Conservation (phyloP, 23 tunicate genomes). For the Clavelina lepadiformis region DNA sequence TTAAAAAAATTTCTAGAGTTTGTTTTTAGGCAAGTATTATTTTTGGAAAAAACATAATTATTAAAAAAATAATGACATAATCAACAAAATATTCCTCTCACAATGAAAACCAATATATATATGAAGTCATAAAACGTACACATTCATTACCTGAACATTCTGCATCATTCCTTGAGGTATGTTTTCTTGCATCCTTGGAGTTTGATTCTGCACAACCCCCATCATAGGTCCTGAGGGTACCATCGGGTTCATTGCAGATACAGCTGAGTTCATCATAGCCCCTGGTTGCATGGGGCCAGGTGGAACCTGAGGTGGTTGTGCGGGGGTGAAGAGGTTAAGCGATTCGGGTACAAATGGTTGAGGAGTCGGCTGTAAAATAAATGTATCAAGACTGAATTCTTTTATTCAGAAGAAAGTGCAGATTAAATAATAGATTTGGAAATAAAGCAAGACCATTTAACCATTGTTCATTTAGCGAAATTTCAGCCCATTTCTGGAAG, state of each 20-base stretch:
- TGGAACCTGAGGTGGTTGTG: slow-evolving; percentile 33
- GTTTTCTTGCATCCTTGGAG: neutral
- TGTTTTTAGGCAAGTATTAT: too few relatives aligned
- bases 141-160: slow-evolving; percentile 27
- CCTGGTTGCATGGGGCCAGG: slow-evolving; percentile 36
- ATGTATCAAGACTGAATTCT: neutral
- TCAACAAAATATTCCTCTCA: too few relatives aligned
- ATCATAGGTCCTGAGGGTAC: slow-evolving; percentile 11
- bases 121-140: too few relatives aligned
- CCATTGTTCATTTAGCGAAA: too few relatives aligned
- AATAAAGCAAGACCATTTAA: too few relatives aligned
- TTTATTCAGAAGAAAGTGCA: too few relatives aligned
- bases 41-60: too few relatives aligned
- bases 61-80: too few relatives aligned
- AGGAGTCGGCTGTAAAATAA: slow-evolving; percentile 17
- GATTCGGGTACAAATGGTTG: slow-evolving; percentile 37
- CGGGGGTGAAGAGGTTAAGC: slow-evolving; percentile 74
- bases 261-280: slow-evolving; percentile 10
- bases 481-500: too few relatives aligned
- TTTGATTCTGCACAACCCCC: slow-evolving; percentile 31
- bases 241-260: neutral
- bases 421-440: too few relatives aligned
- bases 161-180: slow-evolving; percentile 13
- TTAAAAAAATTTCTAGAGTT: too few relatives aligned
- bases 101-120: too few relatives aligned